phyloP scores from a whole-genome alignment of 2,888 invertebrate genomes.

The Cephus nigrinus region DNA sequence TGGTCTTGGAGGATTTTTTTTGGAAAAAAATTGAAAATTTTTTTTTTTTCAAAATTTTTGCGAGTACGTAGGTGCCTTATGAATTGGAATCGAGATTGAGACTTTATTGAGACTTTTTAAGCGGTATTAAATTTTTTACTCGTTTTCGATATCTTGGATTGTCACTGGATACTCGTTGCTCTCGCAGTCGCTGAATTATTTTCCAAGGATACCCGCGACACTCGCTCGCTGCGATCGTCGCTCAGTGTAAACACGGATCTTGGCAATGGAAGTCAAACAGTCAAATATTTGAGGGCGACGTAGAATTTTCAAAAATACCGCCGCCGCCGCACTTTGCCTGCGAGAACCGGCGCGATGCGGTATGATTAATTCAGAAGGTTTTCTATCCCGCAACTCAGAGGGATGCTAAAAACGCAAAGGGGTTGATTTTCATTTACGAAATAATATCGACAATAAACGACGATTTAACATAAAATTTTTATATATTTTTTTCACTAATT shows the following conservation, averaged over 20 bases:
- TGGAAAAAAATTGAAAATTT: not conserved
- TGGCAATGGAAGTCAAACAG: slow-evolving; percentile 52
- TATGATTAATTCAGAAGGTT: not conserved
- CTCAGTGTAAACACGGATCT: slow-evolving; percentile 50
- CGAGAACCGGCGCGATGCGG: not conserved
- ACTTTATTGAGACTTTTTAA: not conserved
- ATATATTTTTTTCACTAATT: not conserved
- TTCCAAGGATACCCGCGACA: slow-evolving; percentile 48
- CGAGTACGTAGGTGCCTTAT: not conserved
- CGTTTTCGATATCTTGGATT: not conserved
- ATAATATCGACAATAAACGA: not conserved
- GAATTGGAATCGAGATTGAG: not conserved
- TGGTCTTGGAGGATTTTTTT: not conserved
- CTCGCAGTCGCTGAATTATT: slow-evolving; percentile 37
- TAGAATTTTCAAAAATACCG: slow-evolving; percentile 50
- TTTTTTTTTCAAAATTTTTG: not conserved
- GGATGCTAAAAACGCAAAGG: not conserved
- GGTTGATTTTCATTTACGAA: not conserved
- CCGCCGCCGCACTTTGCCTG: slow-evolving; percentile 1
- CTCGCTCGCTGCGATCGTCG: slow-evolving; percentile 26
- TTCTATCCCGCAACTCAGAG: not conserved
- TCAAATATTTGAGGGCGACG: slow-evolving; percentile 51
- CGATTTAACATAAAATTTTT: not conserved
- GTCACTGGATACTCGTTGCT: not conserved
- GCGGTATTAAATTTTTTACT: not conserved